phyloP scores from a whole-genome alignment of 2,797 vertebrate genomes.

The Setipinna tenuifilis region DNA sequence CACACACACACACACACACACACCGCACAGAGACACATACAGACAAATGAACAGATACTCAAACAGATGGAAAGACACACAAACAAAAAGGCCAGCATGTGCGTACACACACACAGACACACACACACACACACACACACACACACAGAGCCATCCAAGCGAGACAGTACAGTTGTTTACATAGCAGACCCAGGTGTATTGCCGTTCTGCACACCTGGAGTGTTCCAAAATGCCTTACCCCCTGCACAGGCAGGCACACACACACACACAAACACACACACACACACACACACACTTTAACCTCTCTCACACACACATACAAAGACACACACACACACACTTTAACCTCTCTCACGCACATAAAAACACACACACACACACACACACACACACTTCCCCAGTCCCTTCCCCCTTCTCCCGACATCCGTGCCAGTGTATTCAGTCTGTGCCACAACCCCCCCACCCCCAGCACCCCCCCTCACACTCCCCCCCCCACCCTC shows the following conservation, averaged over 20 bases:
- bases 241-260: slow-evolving; percentile 6
- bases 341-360: background rate
- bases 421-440: background rate
- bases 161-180: slow-evolving; percentile 57
- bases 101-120: slow-evolving; percentile 33
- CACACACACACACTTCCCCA: background rate
- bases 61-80: background rate
- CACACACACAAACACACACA: slow-evolving; percentile 14
- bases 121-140: slow-evolving; percentile 35
- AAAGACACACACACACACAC: background rate
- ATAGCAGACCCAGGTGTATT: slow-evolving; percentile 63
- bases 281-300: slow-evolving; percentile 22
- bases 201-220: slow-evolving; percentile 60
- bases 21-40: background rate
- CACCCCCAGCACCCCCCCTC: background rate
- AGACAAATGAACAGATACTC: background rate
- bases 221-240: slow-evolving; percentile 36
- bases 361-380: background rate
- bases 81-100: background rate
- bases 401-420: background rate
- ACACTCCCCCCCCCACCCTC: background rate
- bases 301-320: slow-evolving; percentile 2
- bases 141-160: slow-evolving; percentile 54
- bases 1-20: background rate
- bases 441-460: background rate